These are phyloP conservation scores for Monodelphis domestica DNA, from an alignment of 2,797 vertebrate species.

Conservation along the genomic window DNA sequence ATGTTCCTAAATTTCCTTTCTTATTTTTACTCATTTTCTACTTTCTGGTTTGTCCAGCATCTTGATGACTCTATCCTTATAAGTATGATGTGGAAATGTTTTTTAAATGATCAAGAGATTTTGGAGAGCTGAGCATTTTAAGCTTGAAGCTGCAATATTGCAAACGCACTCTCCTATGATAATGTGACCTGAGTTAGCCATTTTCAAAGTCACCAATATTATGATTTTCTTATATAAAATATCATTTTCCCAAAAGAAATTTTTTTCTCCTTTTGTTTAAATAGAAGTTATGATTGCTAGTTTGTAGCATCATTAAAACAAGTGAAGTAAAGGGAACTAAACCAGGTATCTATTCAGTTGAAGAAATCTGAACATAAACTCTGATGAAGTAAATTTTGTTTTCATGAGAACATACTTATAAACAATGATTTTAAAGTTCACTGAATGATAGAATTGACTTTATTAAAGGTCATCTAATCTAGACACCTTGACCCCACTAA, in stretches of 20 bases:
- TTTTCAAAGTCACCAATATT: not conserved
- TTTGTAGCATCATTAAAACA: not conserved
- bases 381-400: not conserved
- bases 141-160: not conserved
- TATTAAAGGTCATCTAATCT: not conserved
- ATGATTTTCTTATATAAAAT: constrained; percentile 8
- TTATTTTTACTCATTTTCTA: not conserved
- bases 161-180: not conserved
- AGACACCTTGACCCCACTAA: no score
- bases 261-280: not conserved
- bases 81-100: not conserved
- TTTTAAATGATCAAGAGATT: constrained; percentile 19
- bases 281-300: not conserved
- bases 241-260: not conserved
- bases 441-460: not conserved
- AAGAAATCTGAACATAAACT: not conserved
- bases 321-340: not conserved
- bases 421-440: not conserved
- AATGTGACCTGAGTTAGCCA: not conserved
- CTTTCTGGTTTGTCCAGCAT: not conserved
- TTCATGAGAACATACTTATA: not conserved
- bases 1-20: not conserved
- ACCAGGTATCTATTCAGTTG: not conserved
- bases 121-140: not conserved
- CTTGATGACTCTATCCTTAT: not conserved